Base-by-base conservation (phyloP, 1,140 invertebrate species). In the Drosophila watanabei region DNA sequence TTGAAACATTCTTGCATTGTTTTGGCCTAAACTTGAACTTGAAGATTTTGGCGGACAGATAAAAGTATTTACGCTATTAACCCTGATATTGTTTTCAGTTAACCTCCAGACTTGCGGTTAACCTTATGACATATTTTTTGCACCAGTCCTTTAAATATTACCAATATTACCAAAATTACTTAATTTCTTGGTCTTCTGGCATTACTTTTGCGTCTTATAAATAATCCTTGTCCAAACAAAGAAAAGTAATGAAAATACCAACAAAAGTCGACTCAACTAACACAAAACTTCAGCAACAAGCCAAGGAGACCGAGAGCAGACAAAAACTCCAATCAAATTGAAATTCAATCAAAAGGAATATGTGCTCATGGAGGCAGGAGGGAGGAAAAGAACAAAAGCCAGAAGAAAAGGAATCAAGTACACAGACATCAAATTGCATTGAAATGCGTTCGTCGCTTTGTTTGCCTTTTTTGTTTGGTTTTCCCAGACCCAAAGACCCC, bases 261-360 rank as follows among this genome's bases (percentile, higher is more conserved):
- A 32, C 37, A 33, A 43, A 66, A 33, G 68, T 41, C 35, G 35
- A 45, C 35, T 43, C 62, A 54, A 35, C 49, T 35, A 56, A 71
- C 68, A 56, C 24, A 70, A 59, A 72, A 72, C 54, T 39, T 28
- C 24, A 49, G 16, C 51, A 70, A 28, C 35, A 16, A 72, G n/a
- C 35, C 35, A 62, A 28, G 48, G n/a, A 32, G 5, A 58, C 39
- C 5, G 24, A 30, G 0, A 35, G 14, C 52, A 39, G 39, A 64
- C 37, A 85, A 87, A 79, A 88, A 82, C 79, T 79, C 61, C 79
- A 87, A 83, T 80, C 80, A 83, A 87, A 88, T 83, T 83, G 76
- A 87, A 87, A 77, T 87, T 83, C 84, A 80, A 88, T 88, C 80
- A 83, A 83, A 73, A 61, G 66, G 68, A 87, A 87, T 87, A 79